Evolutionary conservation across 2,888 invertebrate genomes (phyloP).

Genomic region (Tipula confusa): DNA sequence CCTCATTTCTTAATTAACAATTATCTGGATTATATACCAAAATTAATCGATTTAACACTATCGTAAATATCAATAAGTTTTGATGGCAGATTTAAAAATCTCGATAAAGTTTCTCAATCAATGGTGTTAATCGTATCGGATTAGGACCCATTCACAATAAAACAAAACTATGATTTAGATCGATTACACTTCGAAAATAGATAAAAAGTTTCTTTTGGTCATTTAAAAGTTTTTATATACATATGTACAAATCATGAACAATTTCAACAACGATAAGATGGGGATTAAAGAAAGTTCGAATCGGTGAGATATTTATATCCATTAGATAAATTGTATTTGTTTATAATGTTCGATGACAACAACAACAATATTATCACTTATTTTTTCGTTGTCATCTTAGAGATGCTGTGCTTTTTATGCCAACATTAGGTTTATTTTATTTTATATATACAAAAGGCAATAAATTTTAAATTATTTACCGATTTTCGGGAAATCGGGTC

Average conservation of each 20-base stretch:
- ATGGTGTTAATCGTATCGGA: background rate
- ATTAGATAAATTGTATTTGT: background rate
- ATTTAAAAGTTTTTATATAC: background rate
- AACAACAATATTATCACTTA: too few species aligned
- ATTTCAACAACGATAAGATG: background rate
- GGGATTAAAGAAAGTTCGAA: background rate
- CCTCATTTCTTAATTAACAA: background rate
- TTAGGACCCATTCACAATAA: background rate
- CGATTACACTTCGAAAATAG: background rate
- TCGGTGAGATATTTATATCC: too few species aligned
- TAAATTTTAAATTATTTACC: constrained; percentile 1
- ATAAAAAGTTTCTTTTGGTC: background rate
- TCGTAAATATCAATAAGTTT: background rate
- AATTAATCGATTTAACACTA: background rate
- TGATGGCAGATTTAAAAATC: background rate
- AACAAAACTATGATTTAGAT: background rate
- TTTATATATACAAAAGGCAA: background rate
- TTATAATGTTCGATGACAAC: background rate
- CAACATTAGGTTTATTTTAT: too few species aligned
- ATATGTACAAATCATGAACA: too few species aligned
- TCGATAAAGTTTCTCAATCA: background rate
- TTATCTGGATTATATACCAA: background rate
- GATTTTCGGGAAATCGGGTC: background rate
- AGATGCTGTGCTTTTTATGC: background rate
- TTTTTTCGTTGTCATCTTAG: background rate